phyloP scores from a whole-genome alignment of 2,888 invertebrate species.

The Leptinotarsa tumamoca region DNA sequence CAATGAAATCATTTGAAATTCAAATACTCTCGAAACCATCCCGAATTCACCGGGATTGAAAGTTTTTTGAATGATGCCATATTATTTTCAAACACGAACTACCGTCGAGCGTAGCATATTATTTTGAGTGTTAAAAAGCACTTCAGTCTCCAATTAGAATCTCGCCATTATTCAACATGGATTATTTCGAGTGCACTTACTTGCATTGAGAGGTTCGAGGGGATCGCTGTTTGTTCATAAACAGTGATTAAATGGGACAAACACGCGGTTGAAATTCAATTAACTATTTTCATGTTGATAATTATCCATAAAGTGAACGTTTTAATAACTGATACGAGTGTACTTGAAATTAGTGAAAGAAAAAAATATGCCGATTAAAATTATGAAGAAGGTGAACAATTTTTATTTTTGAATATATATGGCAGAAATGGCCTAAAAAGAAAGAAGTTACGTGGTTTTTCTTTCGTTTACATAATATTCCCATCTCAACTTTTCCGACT shows the following conservation, averaged over 20 bases:
- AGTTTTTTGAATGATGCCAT: conserved; percentile 19
- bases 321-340: neutral
- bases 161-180: conserved; percentile 19
- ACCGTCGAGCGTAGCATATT: conserved; percentile 20
- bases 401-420: no score
- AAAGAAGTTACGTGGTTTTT: no score
- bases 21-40: conserved; percentile 7
- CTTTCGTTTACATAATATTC: no score
- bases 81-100: conserved; percentile 22
- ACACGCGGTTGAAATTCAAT: conserved; percentile 4
- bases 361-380: no score
- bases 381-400: no score
- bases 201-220: conserved; percentile 21
- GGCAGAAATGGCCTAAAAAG: no score
- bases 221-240: conserved; percentile 26
- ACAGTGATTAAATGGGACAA: conserved; percentile 1
- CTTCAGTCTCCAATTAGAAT: conserved; percentile 27
- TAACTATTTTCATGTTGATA: conserved; percentile 3
- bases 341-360: neutral
- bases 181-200: conserved; percentile 26
- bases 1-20: conserved; percentile 3
- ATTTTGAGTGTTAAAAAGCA: conserved; percentile 32
- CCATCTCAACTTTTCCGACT: no score
- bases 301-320: neutral
- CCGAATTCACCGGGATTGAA: neutral